phyloP scores from a whole-genome alignment of 2,888 invertebrate species.

The Elegia similella region DNA sequence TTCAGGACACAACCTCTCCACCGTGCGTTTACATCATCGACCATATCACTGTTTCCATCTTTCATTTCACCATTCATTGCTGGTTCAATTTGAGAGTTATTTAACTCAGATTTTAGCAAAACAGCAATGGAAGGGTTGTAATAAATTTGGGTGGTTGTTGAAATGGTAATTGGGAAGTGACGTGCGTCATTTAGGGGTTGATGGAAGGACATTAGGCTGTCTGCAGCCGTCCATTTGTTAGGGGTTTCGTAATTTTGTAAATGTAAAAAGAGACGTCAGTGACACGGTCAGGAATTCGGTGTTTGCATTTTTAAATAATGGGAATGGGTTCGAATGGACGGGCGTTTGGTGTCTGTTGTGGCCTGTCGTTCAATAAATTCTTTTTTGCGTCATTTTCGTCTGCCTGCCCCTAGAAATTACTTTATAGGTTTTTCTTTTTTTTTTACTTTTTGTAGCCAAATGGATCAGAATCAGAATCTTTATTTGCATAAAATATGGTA shows the following conservation, averaged over 20 bases:
- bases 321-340: not conserved
- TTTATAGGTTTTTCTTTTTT: too few species aligned
- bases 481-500: too few species aligned
- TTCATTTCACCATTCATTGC: conserved; percentile 40
- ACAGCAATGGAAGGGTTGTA: conserved; percentile 36
- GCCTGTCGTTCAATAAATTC: not conserved
- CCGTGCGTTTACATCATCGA: conserved; percentile 14
- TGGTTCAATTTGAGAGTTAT: conserved; percentile 2
- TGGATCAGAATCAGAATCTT: too few species aligned
- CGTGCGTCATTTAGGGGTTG: conserved; percentile 76
- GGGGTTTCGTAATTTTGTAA: conserved; percentile 70
- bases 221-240: conserved; percentile 72
- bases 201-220: conserved; percentile 78
- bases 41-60: conserved; percentile 5
- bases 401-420: too few species aligned
- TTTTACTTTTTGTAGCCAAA: too few species aligned
- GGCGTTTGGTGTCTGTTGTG: conserved; percentile 3
- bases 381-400: not conserved
- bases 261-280: conserved; percentile 63
- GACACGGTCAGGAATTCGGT: conserved; percentile 36
- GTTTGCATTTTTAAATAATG: conserved; percentile 27
- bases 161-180: conserved; percentile 66
- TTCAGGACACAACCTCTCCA: conserved; percentile 58
- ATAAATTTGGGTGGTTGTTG: conserved; percentile 20
- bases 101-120: conserved; percentile 5